Percentiles rank a stretch among this genome's conserved stretches.
phyloP scores from a whole-genome alignment of 1,140 invertebrate species.

The Neuroterus valhalla region DNA sequence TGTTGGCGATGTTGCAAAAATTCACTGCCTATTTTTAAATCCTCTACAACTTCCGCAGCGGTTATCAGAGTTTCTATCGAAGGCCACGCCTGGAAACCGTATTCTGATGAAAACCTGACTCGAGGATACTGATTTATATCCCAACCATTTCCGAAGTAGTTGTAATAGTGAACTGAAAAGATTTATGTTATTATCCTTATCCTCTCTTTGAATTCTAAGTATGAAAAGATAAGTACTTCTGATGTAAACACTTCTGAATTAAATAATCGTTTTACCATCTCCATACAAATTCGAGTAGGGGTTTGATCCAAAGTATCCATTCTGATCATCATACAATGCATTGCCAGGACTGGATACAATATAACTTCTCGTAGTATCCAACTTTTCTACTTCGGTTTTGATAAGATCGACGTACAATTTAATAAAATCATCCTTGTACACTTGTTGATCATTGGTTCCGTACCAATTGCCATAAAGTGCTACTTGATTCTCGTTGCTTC shows the following conservation, averaged over 20 bases:
- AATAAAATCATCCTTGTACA: slow-evolving; percentile 89
- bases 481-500: slow-evolving; percentile 98
- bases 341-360: slow-evolving; percentile 95
- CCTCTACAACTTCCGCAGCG: slow-evolving; percentile 74
- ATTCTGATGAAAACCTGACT: slow-evolving; percentile 94
- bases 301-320: slow-evolving; percentile 85
- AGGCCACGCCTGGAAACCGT: slow-evolving; percentile 94
- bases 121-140: slow-evolving; percentile 83
- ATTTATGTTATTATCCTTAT: background rate
- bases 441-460: slow-evolving; percentile 76
- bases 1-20: slow-evolving; percentile 89
- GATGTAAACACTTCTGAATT: too few relatives aligned
- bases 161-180: slow-evolving; percentile 91
- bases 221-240: too few relatives aligned
- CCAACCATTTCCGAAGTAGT: slow-evolving; percentile 90
- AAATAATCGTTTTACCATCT: slow-evolving; percentile 88
- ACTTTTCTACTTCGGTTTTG: slow-evolving; percentile 78
- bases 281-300: slow-evolving; percentile 89
- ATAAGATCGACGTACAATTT: slow-evolving; percentile 90
- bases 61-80: slow-evolving; percentile 79
- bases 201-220: too few relatives aligned
- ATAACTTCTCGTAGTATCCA: slow-evolving; percentile 82
- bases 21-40: slow-evolving; percentile 79
- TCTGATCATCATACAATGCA: slow-evolving; percentile 83
- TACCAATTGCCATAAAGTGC: slow-evolving; percentile 92